Evolutionary conservation across 2,113 vertebrate species (phyloP), one percentile per base, ranked within the genome.

Genomic region (Sterrhoptilus dennistouni): DNA sequence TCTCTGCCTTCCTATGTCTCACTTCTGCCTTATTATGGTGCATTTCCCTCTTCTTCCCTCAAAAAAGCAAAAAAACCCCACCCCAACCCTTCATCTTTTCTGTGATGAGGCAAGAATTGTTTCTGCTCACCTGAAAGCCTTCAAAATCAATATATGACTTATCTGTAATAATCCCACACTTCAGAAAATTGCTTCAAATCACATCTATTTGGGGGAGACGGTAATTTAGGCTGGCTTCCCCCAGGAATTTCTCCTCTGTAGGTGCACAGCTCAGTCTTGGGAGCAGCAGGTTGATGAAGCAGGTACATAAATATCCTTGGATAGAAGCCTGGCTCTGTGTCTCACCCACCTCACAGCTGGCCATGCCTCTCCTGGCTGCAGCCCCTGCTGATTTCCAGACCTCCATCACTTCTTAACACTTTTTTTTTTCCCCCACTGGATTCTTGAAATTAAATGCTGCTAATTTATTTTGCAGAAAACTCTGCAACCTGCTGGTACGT

Each of bases 71-170:
- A 36, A 52, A 79, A 8, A 11, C 0, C 5, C 5, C 14, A 61
- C 4, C 11, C 14, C 40, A 90, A 27, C 18, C 3, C 31, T 86
- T 68, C 56, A 54, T 15, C 66, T 79, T 68, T 38, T 57, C 66
- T 64, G 47, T 65, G 40, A 83, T 1, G 8, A 94, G 40, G 12
- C 31, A n/a, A 68, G 69, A 83, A 74, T 19, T 19, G 54, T 45
- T 95, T 88, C 72, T 80, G 44, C 71, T 88, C 72, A 68, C 66
- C 80, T 56, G 59, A 79, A 80, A 90, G 76, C 53, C 70, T 87
- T 77, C 61, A 50, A 89, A 94, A 94, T 93, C 90, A 85, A 83
- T 94, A 87, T 52, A 92, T 52, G 92, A 87, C 35, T 91, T 82
- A 77, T 87, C 78, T 95, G 66, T 54, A 95, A 79, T 76, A 90